Evolutionary conservation across 2,888 invertebrate genomes (phyloP), one percentile per base, ranked within the genome.

Genomic region (Eutolmus rufibarbis): DNA sequence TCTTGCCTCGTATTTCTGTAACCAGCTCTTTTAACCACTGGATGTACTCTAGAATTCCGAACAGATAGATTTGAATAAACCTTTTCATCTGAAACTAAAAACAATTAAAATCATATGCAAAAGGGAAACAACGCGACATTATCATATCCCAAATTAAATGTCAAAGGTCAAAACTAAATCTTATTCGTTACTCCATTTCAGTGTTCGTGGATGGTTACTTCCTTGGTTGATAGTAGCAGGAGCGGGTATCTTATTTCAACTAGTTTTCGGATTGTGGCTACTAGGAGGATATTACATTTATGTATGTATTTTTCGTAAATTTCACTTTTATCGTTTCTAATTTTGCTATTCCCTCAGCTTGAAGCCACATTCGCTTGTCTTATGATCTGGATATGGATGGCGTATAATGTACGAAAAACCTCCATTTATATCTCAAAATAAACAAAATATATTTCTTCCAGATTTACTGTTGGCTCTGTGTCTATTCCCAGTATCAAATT

Each of bases 271-370:
- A 5, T 92, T 97, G 40, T 97, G 97, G 97, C 94, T 97, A 1
- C 93, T 97, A 56, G 97, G 96, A 88, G 97, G 97, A 88, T 98
- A 98, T 91, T 98, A 98, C 90, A 97, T 97, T 90, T 97, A 97
- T 93, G 97, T 97, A 92, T 96, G 96, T 94, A 87, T 14, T 31
- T 81, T 82, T 85, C 23, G 8, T 28, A 4, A 34, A 2, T 23
- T 23, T 28, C 37, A n/a, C 51, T n/a, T 51, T n/a, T 57, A 76
- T 76, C 76, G 74, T 74, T 87, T 87, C 78, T 87, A 57, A 31
- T 34, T 14, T 88, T 87, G 87, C 89, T 77, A 89, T 23, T 57
- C 86, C 93, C 95, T 88, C 93, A 97, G 97, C 93, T 97, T 90
- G 96, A 97, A 87, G 95, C 95, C 74, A 96, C 97, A 1, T 95